Evolutionary conservation across 2,113 vertebrate genomes (phyloP), one percentile per base, ranked within the genome.

Genomic region (Canis aureus): DNA sequence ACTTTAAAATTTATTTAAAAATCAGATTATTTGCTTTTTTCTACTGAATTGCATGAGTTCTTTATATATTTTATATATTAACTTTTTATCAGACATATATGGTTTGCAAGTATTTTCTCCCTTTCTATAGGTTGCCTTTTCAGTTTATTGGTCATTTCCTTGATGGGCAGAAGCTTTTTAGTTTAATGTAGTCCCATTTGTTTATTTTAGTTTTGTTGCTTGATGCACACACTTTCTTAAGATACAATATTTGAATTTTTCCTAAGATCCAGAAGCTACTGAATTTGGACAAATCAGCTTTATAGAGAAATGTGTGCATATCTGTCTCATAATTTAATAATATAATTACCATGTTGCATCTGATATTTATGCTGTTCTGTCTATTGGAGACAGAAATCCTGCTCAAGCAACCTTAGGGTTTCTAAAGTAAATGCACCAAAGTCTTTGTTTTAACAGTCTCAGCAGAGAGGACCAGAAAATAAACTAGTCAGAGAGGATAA

Each of bases 371-470:
- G 29, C 20, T 64, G 2, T 22, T 79, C 15, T 93, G 6, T 57
- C 25, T 67, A 1, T 25, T 84, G 35, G 35, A 93, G 59, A 19
- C 62, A 89, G 64, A 55, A 81, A 6, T 84, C 57, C 35, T 32
- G 15, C 32, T 81, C 19, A 82, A 55, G 35, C 53, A 91, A 32
- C 22, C 43, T 91, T 23, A 49, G 53, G 23, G 43, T n/a, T 29
- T 74, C 83, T 79, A 71, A 11, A 59, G 6, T 25, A 90, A 93
- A 83, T 49, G 16, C 29, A 49, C 43, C 25, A 71, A 82, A 62
- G 55, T 69, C 76, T 94, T 82, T 67, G 27, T 85, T 96, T 96
- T 62, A 94, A 55, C 20, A 83, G 15, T 81, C 20, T 60, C 29
- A 22, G 78, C 35, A 79, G 15, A 93, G 23, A 35, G 15, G 16